These are phyloP conservation scores for Idaea aversata DNA, from an alignment of 2,888 invertebrate genomes.

Conservation along the genomic window DNA sequence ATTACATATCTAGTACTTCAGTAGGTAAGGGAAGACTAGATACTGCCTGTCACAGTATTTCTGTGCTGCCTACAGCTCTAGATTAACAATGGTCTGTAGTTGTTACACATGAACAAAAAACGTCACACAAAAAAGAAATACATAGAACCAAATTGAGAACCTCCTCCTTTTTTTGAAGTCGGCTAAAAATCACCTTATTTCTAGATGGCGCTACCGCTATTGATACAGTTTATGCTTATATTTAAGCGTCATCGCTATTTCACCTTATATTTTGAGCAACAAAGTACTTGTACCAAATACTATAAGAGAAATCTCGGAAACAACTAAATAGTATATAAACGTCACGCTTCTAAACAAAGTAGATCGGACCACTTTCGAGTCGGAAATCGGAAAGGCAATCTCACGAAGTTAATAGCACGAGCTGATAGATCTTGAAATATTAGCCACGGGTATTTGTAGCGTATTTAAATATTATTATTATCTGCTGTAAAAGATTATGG, in stretches of 20 bases:
- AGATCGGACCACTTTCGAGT: conserved; percentile 20
- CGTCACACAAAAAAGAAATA: no score
- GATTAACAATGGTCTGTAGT: no score
- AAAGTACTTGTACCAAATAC: not conserved
- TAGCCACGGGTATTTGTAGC: conserved; percentile 14
- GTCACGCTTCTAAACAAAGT: conserved; percentile 15
- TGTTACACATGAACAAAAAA: no score
- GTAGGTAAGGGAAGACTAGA: no score
- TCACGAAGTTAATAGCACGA: conserved; percentile 33
- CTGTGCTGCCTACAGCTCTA: no score
- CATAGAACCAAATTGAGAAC: no score
- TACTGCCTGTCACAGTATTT: no score
- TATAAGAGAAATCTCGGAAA: conserved; percentile 8
- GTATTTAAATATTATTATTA: not conserved
- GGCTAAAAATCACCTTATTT: no score
- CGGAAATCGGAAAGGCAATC: conserved; percentile 31
- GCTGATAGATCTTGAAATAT: conserved; percentile 13
- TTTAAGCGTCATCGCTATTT: no score
- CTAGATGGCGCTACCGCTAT: no score
- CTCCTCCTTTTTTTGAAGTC: no score
- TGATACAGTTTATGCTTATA: no score
- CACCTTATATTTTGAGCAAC: not conserved
- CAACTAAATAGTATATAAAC: conserved; percentile 6
- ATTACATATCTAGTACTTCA: not conserved
- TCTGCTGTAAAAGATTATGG: conserved; percentile 1